These are phyloP conservation scores for Lagopus muta DNA, from an alignment of 2,113 vertebrate species.

Conservation along the genomic window DNA sequence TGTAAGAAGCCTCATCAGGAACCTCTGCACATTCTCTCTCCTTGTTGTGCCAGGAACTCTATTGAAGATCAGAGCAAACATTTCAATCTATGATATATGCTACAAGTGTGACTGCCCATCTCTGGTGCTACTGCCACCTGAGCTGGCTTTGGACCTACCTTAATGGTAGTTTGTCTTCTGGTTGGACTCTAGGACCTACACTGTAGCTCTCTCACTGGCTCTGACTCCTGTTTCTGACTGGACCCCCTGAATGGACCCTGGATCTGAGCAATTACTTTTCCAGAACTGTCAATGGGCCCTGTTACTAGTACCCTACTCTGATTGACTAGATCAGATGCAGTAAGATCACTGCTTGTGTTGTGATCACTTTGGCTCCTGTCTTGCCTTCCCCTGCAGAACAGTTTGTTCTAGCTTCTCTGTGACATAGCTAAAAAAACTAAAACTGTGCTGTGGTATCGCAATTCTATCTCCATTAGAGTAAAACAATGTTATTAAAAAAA, in stretches of 20 bases:
- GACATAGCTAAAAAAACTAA: neutral
- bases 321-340: too few relatives aligned
- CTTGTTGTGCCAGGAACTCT: neutral
- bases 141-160: neutral
- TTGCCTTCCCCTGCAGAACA: neutral
- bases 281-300: too few relatives aligned
- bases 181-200: neutral
- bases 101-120: neutral
- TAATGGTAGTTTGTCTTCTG: neutral
- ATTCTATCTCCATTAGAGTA: neutral
- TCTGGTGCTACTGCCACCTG: neutral
- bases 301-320: neutral
- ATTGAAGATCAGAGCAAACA: neutral
- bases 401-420: neutral
- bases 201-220: neutral
- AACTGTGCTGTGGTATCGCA: neutral
- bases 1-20: neutral
- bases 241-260: neutral
- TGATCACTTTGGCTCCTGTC: neutral
- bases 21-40: neutral
- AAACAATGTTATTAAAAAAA: neutral
- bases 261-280: neutral
- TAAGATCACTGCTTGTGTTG: neutral
- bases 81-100: neutral
- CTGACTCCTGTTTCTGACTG: neutral